A percentile compares a stretch with the other conserved stretches of the same genome.
These are phyloP conservation scores for Spea multiplicata DNA, from an alignment of 2,113 vertebrate genomes.

Conservation along the genomic window DNA sequence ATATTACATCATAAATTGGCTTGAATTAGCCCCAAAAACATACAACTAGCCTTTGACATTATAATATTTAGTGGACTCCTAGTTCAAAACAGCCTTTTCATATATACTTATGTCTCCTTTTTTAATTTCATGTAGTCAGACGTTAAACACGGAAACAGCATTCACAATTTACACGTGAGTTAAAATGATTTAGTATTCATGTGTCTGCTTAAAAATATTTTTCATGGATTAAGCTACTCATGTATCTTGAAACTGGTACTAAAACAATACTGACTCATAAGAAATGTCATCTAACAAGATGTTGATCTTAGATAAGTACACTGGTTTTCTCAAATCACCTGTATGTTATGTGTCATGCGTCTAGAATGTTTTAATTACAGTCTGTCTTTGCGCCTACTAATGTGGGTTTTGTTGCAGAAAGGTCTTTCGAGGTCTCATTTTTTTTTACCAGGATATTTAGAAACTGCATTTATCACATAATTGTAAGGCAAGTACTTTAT, in stretches of 20 bases:
- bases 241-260: conserved; percentile 15
- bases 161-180: too few species aligned
- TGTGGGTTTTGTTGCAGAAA: background rate
- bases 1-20: too few species aligned
- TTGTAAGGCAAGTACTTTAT: too few species aligned
- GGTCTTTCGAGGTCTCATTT: background rate
- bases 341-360: conserved; percentile 39
- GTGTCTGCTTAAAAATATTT: conserved; percentile 12
- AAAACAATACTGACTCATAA: conserved; percentile 37
- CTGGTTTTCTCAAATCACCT: conserved; percentile 32
- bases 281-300: conserved; percentile 29
- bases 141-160: too few species aligned
- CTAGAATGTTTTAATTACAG: conserved; percentile 38
- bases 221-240: conserved; percentile 30
- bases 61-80: too few species aligned
- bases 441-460: background rate
- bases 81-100: too few species aligned
- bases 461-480: too few species aligned
- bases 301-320: conserved; percentile 36
- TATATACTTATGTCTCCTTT: too few species aligned
- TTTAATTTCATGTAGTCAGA: too few species aligned
- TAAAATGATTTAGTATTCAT: conserved; percentile 7
- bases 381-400: conserved; percentile 26
- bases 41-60: too few species aligned
- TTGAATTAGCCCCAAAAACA: too few species aligned